Evolutionary conservation across 2,888 invertebrate genomes (phyloP).

Genomic region (Heteromurus nitidus): DNA sequence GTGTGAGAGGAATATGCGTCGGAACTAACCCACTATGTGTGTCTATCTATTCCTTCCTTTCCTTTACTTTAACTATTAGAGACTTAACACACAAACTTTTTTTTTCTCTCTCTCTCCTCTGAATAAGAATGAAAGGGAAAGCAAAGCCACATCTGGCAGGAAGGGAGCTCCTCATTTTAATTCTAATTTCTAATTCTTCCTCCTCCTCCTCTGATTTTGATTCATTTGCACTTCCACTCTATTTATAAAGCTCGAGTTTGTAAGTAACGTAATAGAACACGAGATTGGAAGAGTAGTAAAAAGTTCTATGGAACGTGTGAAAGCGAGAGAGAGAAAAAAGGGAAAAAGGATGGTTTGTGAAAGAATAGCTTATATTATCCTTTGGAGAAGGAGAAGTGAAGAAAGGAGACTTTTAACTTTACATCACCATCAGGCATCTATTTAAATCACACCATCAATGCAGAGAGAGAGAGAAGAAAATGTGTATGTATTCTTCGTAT

Average conservation of each 20-base stretch:
- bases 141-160: slow-evolving; percentile 58
- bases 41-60: too few relatives aligned
- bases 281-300: slow-evolving; percentile 18
- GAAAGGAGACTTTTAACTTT: slow-evolving; percentile 32
- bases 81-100: too few relatives aligned
- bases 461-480: not conserved
- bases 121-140: not conserved
- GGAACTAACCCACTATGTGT: too few relatives aligned
- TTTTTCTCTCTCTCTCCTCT: slow-evolving; percentile 14
- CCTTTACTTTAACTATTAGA: too few relatives aligned
- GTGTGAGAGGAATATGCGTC: too few relatives aligned
- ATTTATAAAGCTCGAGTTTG: slow-evolving; percentile 45
- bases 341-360: slow-evolving; percentile 33
- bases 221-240: slow-evolving; percentile 64
- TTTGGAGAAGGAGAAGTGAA: not conserved
- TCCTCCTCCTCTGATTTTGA: slow-evolving; percentile 62
- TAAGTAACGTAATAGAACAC: slow-evolving; percentile 60
- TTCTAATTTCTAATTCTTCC: slow-evolving; percentile 62
- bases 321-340: slow-evolving; percentile 26
- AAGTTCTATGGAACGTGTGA: slow-evolving; percentile 12
- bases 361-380: slow-evolving; percentile 27
- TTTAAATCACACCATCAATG: slow-evolving; percentile 8
- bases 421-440: slow-evolving; percentile 34
- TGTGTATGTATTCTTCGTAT: slow-evolving; percentile 6
- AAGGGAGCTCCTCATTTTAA: slow-evolving; percentile 60